Conservation (phyloP, 2,113 vertebrate species). For the Sakesphorus luctuosus region DNA sequence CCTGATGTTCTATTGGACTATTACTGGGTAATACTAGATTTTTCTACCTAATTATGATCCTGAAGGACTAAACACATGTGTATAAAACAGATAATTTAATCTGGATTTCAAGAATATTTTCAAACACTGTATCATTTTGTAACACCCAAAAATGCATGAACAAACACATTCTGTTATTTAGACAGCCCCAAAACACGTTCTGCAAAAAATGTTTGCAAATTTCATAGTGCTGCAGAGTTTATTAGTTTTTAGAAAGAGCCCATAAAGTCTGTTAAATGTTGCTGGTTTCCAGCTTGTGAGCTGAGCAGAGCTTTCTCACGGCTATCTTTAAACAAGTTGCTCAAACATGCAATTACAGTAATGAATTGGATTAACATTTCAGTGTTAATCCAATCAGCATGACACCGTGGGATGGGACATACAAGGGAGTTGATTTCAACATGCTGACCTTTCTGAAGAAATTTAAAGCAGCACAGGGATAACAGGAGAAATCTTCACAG, state of each 20-base stretch:
- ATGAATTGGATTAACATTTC: background rate
- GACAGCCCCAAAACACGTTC: background rate
- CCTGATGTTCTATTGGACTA: background rate
- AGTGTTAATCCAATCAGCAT: background rate
- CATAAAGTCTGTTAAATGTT: background rate
- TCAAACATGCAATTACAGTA: background rate
- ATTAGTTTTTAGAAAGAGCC: background rate
- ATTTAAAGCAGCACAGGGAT: background rate
- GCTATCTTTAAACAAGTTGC: background rate
- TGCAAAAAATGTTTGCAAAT: background rate
- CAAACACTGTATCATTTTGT: background rate
- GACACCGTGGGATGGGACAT: background rate
- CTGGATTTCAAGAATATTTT: background rate
- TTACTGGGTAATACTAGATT: background rate
- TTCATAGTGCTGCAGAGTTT: background rate
- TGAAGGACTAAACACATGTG: background rate
- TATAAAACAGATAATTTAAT: background rate
- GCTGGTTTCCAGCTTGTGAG: background rate
- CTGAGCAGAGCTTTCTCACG: background rate
- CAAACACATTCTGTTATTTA: background rate
- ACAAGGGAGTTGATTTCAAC: background rate
- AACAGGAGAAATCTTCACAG: background rate
- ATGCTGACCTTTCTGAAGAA: background rate
- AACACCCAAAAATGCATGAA: background rate
- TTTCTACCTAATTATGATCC: background rate